phyloP scores from a whole-genome alignment of 2,797 vertebrate genomes.

The Notoglanidium macrostoma region DNA sequence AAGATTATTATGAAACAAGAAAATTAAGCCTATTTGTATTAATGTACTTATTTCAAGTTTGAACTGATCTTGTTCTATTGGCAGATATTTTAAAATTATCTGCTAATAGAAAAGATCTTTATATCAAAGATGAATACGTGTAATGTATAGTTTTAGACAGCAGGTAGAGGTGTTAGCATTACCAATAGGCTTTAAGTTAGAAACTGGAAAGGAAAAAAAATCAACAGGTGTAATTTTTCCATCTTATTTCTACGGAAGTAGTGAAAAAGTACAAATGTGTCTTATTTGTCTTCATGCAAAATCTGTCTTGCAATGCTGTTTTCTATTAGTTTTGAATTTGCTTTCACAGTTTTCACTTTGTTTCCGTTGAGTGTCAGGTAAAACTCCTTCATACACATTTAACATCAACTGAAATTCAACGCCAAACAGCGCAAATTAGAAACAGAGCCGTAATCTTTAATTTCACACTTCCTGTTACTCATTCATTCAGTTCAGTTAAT shows the following conservation, averaged over 20 bases:
- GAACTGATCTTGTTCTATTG: background rate
- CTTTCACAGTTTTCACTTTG: background rate
- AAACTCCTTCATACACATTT: background rate
- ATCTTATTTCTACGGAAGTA: background rate
- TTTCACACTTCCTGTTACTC: conserved; percentile 11
- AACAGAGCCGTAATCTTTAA: background rate
- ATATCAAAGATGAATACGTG: background rate
- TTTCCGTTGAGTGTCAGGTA: background rate
- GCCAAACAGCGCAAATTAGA: conserved; percentile 1
- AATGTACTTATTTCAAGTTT: background rate
- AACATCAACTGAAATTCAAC: background rate
- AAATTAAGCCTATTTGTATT: too few relatives aligned
- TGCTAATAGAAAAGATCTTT: background rate
- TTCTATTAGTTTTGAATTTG: background rate
- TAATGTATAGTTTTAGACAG: background rate
- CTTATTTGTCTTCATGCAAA: conserved; percentile 9
- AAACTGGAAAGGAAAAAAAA: background rate
- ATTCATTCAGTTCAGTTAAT: background rate
- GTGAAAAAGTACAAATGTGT: background rate
- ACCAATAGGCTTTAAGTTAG: background rate
- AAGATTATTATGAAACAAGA: background rate
- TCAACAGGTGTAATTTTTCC: background rate
- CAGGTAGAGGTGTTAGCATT: background rate
- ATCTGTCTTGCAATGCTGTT: background rate
- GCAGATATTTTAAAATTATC: background rate